phyloP scores from a whole-genome alignment of 1,140 invertebrate genomes.

The Anoplophora glabripennis region DNA sequence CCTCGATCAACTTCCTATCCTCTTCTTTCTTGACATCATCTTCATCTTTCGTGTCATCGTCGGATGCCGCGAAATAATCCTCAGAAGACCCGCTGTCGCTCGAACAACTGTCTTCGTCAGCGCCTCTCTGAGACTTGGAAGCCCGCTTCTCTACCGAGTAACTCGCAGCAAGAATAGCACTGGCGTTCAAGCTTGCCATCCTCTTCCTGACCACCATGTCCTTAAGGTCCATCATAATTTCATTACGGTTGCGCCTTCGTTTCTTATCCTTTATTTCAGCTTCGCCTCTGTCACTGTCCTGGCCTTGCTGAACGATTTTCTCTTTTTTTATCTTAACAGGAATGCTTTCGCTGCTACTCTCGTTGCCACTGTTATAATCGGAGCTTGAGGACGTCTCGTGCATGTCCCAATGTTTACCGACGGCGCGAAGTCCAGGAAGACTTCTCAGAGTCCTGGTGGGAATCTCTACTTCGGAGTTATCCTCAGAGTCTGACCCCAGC shows the following conservation, averaged over 20 bases:
- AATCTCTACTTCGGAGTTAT: too few relatives aligned
- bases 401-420: slow-evolving; percentile 80
- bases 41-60: slow-evolving; percentile 47
- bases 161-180: slow-evolving; percentile 86
- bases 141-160: slow-evolving; percentile 74
- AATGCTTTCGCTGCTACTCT: slow-evolving; percentile 26
- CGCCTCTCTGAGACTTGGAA: slow-evolving; percentile 54
- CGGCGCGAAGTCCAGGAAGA: slow-evolving; percentile 70
- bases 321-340: slow-evolving; percentile 26
- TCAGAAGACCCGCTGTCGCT: slow-evolving; percentile 55
- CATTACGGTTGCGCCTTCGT: slow-evolving; percentile 49
- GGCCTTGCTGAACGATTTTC: slow-evolving; percentile 12
- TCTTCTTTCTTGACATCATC: slow-evolving; percentile 50
- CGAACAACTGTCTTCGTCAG: slow-evolving; percentile 54
- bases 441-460: slow-evolving; percentile 63
- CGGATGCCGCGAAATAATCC: slow-evolving; percentile 30
- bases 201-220: slow-evolving; percentile 85
- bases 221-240: slow-evolving; percentile 78
- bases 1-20: slow-evolving; percentile 59
- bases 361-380: slow-evolving; percentile 49
- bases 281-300: slow-evolving; percentile 19
- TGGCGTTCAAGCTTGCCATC: slow-evolving; percentile 91
- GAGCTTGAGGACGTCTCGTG: slow-evolving; percentile 59
- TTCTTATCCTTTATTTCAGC: slow-evolving; percentile 22
- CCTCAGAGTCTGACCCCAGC: too few relatives aligned